Base-by-base conservation (phyloP, 2,888 invertebrate species). In the Scaptomyza cyrtandrae region DNA sequence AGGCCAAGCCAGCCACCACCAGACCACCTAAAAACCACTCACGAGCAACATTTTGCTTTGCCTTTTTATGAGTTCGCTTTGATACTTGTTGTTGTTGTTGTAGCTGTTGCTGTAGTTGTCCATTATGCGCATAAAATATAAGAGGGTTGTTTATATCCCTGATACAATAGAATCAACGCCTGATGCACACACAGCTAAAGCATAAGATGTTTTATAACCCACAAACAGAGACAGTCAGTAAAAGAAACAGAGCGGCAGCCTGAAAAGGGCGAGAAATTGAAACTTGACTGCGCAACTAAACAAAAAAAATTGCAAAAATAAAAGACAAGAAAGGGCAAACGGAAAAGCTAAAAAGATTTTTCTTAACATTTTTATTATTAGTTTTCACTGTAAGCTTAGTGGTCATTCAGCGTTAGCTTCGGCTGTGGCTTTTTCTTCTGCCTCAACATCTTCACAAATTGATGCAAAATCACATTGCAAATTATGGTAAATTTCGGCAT, bases 81-180 rank as follows among this genome's bases (percentile, higher is more conserved):
- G 44, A 61, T 71, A 67, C 19, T 19, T 19, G 1, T 19, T 19
- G 71, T 54, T 58, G 54, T 44, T 27, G 13, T 39, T 27, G 33
- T 46, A 44, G 35, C 44, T 66, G 37, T 56, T 52, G 19, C 52
- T 68, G 80, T 85, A 70, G 83, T 82, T 82, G 75, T 83, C 81
- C 81, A 84, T 84, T 84, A 84, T 84, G 84, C 84, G 86, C 83
- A 84, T 84, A 84, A 84, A 84, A 84, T 84, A 84, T 86, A 84
- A 84, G 84, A 84, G 83, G 84, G 83, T 71, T 79, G 79, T 86
- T 86, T 79, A 79, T 81, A 80, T 76, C 57, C 76, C 74, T 68
- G 65, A 74, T 71, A 86, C 82, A 86, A 86, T 83, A 78, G 84
- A 75, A 86, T 73, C 73, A 78, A 56, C 54, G 69, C 48, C 61